A percentile compares a stretch with the other conserved stretches of the same genome.
Evolutionary conservation across 2,797 vertebrate genomes (phyloP).

Genomic region (Vipera latastei): DNA sequence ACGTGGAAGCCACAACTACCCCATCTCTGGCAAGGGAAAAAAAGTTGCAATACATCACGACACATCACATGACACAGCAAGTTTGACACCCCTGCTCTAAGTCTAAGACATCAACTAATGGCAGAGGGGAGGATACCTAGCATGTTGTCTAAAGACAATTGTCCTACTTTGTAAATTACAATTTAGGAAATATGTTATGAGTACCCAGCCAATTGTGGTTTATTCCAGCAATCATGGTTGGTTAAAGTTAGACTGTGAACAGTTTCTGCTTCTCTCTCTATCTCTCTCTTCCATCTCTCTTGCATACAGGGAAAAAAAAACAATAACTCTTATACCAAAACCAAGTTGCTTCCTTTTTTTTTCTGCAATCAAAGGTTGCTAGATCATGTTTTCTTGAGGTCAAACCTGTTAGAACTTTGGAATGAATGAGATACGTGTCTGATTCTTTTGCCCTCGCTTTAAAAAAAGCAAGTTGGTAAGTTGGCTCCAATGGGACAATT

Average conservation of each 20-base stretch:
- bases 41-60: too few relatives aligned
- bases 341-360: neutral
- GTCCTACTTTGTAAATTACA: neutral
- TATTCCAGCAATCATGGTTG: neutral
- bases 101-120: neutral
- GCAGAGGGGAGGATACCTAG: neutral
- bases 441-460: neutral
- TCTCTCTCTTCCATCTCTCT: neutral
- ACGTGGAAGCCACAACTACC: too few relatives aligned
- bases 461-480: neutral
- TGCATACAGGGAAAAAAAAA: neutral
- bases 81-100: too few relatives aligned
- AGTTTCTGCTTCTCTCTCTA: neutral
- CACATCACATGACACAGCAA: too few relatives aligned
- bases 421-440: neutral
- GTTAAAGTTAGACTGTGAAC: neutral
- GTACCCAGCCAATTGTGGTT: neutral
- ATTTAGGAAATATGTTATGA: neutral
- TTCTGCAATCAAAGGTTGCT: neutral
- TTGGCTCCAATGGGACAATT: neutral
- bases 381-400: neutral
- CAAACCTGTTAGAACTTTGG: neutral
- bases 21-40: too few relatives aligned
- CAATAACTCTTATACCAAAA: neutral
- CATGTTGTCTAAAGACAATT: neutral